phyloP scores from a whole-genome alignment of 2,888 invertebrate genomes.

The Meiosimyza decipiens region DNA sequence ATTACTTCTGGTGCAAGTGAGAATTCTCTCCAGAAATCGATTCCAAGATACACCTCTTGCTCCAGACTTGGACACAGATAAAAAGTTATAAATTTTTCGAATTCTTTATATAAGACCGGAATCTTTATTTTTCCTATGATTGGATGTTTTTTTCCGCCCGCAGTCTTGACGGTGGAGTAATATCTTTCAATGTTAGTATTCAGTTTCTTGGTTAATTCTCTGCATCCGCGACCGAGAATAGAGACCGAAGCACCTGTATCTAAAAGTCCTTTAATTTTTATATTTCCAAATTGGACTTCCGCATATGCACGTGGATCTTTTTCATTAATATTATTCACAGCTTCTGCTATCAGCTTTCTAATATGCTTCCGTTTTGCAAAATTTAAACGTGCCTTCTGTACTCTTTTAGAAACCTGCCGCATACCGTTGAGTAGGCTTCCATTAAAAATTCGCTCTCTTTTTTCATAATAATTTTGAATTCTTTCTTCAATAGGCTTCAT shows the following conservation, averaged over 20 bases:
- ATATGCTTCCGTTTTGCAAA: background rate
- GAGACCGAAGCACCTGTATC: slow-evolving; percentile 24
- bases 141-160: slow-evolving; percentile 17
- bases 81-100: background rate
- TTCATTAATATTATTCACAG: background rate
- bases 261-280: background rate
- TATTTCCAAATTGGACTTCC: background rate
- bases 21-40: no score
- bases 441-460: background rate
- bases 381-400: background rate
- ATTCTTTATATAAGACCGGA: background rate
- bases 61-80: slow-evolving; percentile 31
- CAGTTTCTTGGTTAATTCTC: background rate
- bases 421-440: background rate
- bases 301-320: background rate
- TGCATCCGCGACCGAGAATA: background rate
- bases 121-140: slow-evolving; percentile 19
- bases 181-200: background rate
- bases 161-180: slow-evolving; percentile 17
- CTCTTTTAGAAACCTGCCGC: background rate
- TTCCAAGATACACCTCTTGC: slow-evolving; percentile 29
- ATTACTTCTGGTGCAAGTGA: no score
- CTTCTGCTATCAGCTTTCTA: background rate
- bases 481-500: background rate
- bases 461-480: background rate